Base-by-base conservation (phyloP, 2,113 vertebrate genomes). In the Mormyrus lacerda region DNA sequence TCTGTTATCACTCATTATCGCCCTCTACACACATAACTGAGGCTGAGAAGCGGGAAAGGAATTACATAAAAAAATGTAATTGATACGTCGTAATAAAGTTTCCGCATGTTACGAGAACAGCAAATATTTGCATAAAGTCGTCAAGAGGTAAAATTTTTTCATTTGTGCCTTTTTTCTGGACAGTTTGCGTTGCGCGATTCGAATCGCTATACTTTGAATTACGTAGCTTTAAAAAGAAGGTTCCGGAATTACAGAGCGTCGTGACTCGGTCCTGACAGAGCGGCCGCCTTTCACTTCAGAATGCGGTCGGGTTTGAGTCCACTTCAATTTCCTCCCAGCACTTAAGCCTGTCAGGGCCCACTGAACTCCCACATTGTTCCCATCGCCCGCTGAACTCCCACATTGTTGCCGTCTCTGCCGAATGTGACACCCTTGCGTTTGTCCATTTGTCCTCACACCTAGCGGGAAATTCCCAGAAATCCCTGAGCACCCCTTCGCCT, bases 391-490 rank as follows among this genome's bases (percentile, higher is more conserved):
- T 17, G 88, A 35, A 44, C 24, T 27, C 24, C 48, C 88, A 19
- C 88, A 42, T 82, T 35, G 45, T 44, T 21, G 7, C 69, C 10
- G 8, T 35, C 50, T 17, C 8, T 0, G 45, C 73, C 31, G 73
- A 50, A 42, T n/a, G 31, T 19, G 17, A 83, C 73, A 48, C 88
- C 31, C 69, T 35, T 4, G 31, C 27, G 3, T 31, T 24, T n/a
- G n/a, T 9, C 45, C 87, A 76, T 88, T 88, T 76, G 61, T 31
- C 44, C 24, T 88, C 47, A 88, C 65, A 79, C 88, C 48, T 88
- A 39, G n/a, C 27, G 10, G 45, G 24, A 53, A 48, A 31, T 31
- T 48, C 65, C 47, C 7, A 4, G 31, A n/a, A 47, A 45, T 24
- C 21, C 21, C 39, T n/a, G 0, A 4, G 7, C 79, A 11, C 42